Evolutionary conservation across 1,140 invertebrate species (phyloP).

Genomic region (Littorina saxatilis): DNA sequence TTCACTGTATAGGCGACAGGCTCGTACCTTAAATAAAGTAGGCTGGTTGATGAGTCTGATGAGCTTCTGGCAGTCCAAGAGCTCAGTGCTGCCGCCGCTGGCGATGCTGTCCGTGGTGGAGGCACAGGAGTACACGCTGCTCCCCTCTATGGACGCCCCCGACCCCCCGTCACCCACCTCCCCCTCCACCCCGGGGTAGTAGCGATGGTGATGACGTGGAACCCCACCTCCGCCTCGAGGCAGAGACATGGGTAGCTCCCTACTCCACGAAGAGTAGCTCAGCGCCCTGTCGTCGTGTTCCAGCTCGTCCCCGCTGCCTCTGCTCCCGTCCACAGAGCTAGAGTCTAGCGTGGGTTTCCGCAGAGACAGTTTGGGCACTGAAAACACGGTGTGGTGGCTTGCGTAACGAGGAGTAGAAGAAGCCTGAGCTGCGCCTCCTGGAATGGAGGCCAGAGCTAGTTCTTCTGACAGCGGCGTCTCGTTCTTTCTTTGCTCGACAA

Average conservation of each 20-base stretch:
- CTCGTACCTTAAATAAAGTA: slow-evolving; percentile 55
- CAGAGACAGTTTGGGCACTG: not conserved
- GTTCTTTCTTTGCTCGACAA: slow-evolving; percentile 24
- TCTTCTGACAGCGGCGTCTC: slow-evolving; percentile 38
- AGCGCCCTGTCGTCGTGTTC: not conserved
- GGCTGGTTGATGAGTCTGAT: slow-evolving; percentile 56
- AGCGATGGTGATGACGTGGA: too few species aligned
- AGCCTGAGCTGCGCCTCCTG: not conserved
- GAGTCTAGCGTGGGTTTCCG: not conserved
- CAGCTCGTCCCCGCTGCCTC: slow-evolving; percentile 19
- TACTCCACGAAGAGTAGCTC: not conserved
- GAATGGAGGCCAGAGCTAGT: slow-evolving; percentile 28
- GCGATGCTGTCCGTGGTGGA: slow-evolving; percentile 31
- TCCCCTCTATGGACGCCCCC: slow-evolving; percentile 13
- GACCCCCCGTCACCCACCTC: slow-evolving; percentile 15
- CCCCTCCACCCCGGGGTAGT: not conserved
- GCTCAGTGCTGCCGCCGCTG: slow-evolving; percentile 11
- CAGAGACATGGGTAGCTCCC: not conserved
- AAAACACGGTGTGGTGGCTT: not conserved
- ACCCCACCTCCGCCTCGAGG: slow-evolving; percentile 1
- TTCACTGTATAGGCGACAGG: too few species aligned
- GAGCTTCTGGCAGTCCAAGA: slow-evolving; percentile 52
- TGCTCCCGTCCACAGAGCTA: slow-evolving; percentile 1
- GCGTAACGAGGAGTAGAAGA: not conserved
- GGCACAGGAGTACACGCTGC: slow-evolving; percentile 34